Evolutionary conservation across 2,113 vertebrate genomes (phyloP), one percentile per base, ranked within the genome.

Genomic region (Eolophus roseicapilla): DNA sequence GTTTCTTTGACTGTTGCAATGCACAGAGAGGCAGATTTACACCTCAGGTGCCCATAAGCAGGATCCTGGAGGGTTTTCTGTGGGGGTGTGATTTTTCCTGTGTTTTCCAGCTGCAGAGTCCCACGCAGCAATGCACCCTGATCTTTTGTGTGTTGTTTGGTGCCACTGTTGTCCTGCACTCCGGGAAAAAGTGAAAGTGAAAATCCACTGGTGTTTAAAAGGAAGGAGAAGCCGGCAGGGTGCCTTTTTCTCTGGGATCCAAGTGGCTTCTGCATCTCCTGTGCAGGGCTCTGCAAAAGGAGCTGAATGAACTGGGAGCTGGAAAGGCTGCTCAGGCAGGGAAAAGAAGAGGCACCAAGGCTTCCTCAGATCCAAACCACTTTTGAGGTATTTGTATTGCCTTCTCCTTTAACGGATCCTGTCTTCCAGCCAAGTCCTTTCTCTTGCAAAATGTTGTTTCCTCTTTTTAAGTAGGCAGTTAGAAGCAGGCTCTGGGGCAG

Each of bases 161-260:
- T 4, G 6, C 0, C 2, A 1, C 1, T 3, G 11, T 5, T 41
- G 21, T 23, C 6, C 7, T 12, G 1, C 0, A 0, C 0, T 4
- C 7, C 1, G 0, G 33, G 4, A 3, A 20, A 0, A 59, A 82
- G 0, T 1, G 90, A 96, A 96, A 96, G 27, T 43, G 63, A 81
- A 96, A 95, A 52, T 67, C 13, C 18, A 53, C 2, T 15, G 19
- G 3, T 1, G 4, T 41, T 41, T 73, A 31, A 46, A 49, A 47
- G 8, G 10, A 10, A 6, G 31, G 35, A 73, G 82, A 76, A 77
- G n/a, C 13, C 3, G 0, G 2, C 1, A 1, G 2, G 1, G 1
- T 2, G 3, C 2, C 4, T 39, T 17, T 31, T 27, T 3, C 7
- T 69, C 8, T 4, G 27, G 10, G 12, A 52, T 47, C 10, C 11